phyloP scores from a whole-genome alignment of 2,797 vertebrate species.

The Pangasius krempfi region DNA sequence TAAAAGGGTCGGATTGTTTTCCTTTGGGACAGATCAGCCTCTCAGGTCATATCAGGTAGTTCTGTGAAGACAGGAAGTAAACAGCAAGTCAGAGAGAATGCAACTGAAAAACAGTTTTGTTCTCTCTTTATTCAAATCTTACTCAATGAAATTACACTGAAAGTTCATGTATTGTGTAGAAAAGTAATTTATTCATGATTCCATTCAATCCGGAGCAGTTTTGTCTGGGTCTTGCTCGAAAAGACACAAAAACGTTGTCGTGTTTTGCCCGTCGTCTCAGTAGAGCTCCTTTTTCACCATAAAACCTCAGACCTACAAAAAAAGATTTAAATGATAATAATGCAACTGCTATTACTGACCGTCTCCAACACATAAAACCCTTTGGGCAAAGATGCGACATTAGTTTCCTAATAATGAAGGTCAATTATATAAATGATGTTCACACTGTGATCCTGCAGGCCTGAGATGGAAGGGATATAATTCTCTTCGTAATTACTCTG shows the following conservation, averaged over 20 bases:
- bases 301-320: slow-evolving; percentile 14
- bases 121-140: background rate
- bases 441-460: slow-evolving; percentile 59
- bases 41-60: background rate
- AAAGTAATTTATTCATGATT: slow-evolving; percentile 20
- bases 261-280: background rate
- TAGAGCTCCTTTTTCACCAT: background rate
- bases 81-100: background rate
- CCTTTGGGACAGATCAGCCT: background rate
- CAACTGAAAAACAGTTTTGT: background rate
- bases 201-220: background rate
- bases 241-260: background rate
- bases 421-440: slow-evolving; percentile 69
- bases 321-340: slow-evolving; percentile 38
- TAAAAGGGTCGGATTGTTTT: background rate
- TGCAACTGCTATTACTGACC: slow-evolving; percentile 19
- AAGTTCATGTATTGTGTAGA: background rate
- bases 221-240: background rate
- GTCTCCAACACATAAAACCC: slow-evolving; percentile 27
- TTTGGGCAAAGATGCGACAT: slow-evolving; percentile 39
- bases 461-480: slow-evolving; percentile 55
- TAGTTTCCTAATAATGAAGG: slow-evolving; percentile 60
- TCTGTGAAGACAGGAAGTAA: background rate
- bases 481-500: slow-evolving; percentile 65
- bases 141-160: background rate